Base-by-base conservation (phyloP, 2,797 vertebrate genomes). In the Heliangelus exortis region DNA sequence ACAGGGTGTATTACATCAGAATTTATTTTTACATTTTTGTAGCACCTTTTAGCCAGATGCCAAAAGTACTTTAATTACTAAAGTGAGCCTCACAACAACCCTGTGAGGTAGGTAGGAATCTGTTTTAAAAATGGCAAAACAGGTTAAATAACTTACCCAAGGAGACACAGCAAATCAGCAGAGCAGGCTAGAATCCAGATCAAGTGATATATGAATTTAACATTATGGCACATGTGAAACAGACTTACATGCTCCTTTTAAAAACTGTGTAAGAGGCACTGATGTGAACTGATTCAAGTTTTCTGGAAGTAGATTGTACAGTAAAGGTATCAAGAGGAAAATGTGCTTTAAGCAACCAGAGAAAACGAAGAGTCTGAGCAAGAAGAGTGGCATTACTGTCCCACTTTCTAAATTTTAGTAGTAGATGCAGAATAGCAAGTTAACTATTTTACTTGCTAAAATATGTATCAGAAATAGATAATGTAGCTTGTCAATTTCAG, bases 31-130 rank as follows among this genome's bases (percentile, higher is more conserved):
- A 92, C 84, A 95, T 69, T 93, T 79, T 82, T 69, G 75, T 25
- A 83, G 71, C 77, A 85, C 58, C 89, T 78, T 69, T 55, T 13
- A 90, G 67, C 2, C 48, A 93, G 93, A 75, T 87, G 85, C 94
- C 76, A 91, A 83, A 89, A 88, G 65, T 73, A 87, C 23, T 88
- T 89, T 90, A 91, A 95, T 92, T 28, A 73, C 92, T 93, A 45
- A 75, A 93, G 45, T 22, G 61, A 92, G 96, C 95, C 96, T 95
- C 96, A 97, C 96, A 97, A 97, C 96, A 97, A 97, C 96, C 96
- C 97, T 97, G 96, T 97, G 97, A 97, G 95, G 96, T 97, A 97
- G 96, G 96, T 95, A 92, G 75, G 72, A 66, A 90, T 85, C 39
- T n/a, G 45, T 69, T 84, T 84, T 17, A 62, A 62, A 79, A 55